phyloP scores from a whole-genome alignment of 2,888 invertebrate genomes.

The Seira musarum region DNA sequence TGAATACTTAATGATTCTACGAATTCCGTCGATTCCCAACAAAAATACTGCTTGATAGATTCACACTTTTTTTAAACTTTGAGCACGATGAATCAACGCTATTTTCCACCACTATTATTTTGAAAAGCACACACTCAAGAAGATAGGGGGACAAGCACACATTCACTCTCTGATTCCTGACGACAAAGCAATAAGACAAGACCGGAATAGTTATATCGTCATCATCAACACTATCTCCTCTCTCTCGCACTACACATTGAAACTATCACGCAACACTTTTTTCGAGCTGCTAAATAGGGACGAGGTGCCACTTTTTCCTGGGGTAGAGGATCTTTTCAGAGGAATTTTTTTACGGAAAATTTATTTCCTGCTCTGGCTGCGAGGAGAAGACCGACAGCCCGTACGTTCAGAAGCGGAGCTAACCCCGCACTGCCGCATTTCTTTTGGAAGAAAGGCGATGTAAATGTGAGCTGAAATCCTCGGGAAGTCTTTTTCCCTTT shows the following conservation, averaged over 20 bases:
- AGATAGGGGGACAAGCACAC: not conserved
- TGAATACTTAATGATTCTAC: not conserved
- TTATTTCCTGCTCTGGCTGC: constrained; percentile 14
- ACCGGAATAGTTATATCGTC: constrained; percentile 45
- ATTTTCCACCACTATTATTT: not conserved
- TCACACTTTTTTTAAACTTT: not conserved
- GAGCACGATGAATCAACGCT: not conserved
- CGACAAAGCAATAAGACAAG: constrained; percentile 35
- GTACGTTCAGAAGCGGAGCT: constrained; percentile 59
- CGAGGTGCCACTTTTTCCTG: constrained; percentile 42
- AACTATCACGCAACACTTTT: not conserved
- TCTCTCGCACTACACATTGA: not conserved
- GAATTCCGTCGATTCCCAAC: not conserved
- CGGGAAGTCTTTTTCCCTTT: constrained; percentile 5
- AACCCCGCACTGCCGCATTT: constrained; percentile 58
- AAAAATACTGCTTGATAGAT: not conserved
- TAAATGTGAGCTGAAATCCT: constrained; percentile 6
- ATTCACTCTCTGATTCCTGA: constrained; percentile 14
- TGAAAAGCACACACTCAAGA: not conserved
- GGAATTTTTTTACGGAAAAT: constrained; percentile 35
- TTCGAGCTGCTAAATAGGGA: constrained; percentile 21
- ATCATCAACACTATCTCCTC: not conserved
- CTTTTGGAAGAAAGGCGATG: constrained; percentile 43
- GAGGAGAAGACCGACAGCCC: constrained; percentile 44
- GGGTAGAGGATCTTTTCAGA: constrained; percentile 36